phyloP scores from a whole-genome alignment of 2,797 vertebrate genomes.

The Benthosema pterotum region DNA sequence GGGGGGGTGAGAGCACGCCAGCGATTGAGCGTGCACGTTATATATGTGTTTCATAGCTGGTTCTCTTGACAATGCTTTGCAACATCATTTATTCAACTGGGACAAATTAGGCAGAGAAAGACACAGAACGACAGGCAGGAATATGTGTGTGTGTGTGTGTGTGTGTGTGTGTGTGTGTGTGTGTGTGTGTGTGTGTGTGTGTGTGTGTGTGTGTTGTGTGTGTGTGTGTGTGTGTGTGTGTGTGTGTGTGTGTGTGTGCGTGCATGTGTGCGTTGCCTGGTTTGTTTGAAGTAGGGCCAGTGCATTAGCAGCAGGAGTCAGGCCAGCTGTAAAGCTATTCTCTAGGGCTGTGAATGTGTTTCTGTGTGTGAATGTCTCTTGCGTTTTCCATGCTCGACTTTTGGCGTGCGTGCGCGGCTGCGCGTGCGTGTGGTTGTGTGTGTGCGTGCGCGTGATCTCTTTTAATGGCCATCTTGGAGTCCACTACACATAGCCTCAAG shows the following conservation, averaged over 20 bases:
- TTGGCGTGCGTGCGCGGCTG: background rate
- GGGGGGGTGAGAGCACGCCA: constrained; percentile 8
- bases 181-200: constrained; percentile 6
- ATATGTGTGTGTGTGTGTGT: constrained; percentile 30
- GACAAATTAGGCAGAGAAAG: constrained; percentile 64
- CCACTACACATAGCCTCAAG: background rate
- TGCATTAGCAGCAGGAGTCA: constrained; percentile 47
- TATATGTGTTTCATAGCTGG: constrained; percentile 16
- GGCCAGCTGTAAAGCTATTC: constrained; percentile 34
- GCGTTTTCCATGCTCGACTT: background rate
- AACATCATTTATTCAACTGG: constrained; percentile 63
- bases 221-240: constrained; percentile 13
- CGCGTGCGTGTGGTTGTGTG: background rate
- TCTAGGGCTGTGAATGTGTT: constrained; percentile 6
- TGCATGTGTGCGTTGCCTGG: constrained; percentile 9
- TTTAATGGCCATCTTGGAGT: background rate
- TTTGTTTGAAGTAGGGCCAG: constrained; percentile 47
- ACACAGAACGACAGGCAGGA: constrained; percentile 30
- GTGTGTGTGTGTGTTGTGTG: constrained; percentile 3
- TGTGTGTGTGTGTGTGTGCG: constrained; percentile 14
- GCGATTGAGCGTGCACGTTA: constrained; percentile 14
- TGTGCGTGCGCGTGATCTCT: constrained; percentile 10
- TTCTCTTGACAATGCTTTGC: constrained; percentile 26
- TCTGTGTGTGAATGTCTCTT: background rate
- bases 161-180: constrained; percentile 27